Evolutionary conservation across 2,113 vertebrate species (phyloP).

Genomic region (Buteo buteo): DNA sequence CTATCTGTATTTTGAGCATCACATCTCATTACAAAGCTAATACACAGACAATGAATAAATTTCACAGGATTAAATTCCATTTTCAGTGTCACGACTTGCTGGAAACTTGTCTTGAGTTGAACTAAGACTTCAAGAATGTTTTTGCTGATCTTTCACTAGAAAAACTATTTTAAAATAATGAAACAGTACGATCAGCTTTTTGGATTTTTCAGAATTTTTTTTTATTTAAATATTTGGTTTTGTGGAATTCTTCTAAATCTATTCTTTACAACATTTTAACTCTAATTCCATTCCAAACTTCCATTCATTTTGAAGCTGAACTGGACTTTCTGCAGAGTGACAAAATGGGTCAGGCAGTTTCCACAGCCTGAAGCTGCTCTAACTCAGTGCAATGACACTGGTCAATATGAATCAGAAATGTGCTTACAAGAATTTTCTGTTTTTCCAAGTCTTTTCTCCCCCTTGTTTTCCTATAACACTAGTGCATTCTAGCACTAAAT

Average conservation of each 20-base stretch:
- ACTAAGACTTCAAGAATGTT: not conserved
- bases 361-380: not conserved
- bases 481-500: not conserved
- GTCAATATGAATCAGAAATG: not conserved
- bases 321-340: not conserved
- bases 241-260: not conserved
- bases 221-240: not conserved
- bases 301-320: not conserved
- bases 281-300: not conserved
- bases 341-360: not conserved
- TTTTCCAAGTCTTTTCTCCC: not conserved
- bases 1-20: not conserved
- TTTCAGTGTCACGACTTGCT: not conserved
- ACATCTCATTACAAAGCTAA: not conserved
- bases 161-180: not conserved
- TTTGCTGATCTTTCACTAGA: not conserved
- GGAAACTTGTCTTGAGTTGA: not conserved
- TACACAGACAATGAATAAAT: not conserved
- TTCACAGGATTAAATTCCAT: not conserved
- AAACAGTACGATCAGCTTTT: not conserved
- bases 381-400: not conserved
- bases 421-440: not conserved
- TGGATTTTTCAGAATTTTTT: not conserved
- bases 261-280: not conserved
- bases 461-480: not conserved